These are phyloP conservation scores for Catalaphyllia jardinei DNA, from an alignment of 64 coral and sea anemone species.

Conservation along the genomic window DNA sequence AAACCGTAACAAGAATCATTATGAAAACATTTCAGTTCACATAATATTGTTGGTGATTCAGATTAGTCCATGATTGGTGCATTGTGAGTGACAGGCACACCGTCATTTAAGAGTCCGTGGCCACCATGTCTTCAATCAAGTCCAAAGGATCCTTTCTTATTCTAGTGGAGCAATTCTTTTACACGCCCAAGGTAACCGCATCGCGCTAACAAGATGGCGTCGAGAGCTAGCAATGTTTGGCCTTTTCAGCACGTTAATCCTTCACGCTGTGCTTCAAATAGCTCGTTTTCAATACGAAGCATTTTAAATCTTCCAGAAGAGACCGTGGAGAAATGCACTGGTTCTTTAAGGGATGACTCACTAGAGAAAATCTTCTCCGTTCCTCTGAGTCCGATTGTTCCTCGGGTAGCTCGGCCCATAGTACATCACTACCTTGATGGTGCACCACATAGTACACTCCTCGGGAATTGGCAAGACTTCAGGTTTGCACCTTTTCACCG, in stretches of 20 bases:
- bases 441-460: background rate
- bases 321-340: background rate
- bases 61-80: background rate
- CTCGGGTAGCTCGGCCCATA: background rate
- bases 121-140: background rate
- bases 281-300: slow-evolving; percentile 13
- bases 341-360: background rate
- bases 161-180: background rate
- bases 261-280: background rate
- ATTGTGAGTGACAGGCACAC: slow-evolving; percentile 20
- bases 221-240: background rate
- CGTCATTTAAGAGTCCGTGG: background rate
- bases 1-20: background rate
- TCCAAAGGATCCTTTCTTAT: background rate
- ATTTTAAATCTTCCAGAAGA: slow-evolving; percentile 21
- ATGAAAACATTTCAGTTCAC: background rate
- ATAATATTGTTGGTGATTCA: background rate
- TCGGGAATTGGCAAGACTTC: slow-evolving; percentile 6
- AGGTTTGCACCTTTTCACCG: background rate
- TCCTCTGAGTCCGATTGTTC: background rate
- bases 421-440: background rate
- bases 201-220: slow-evolving; percentile 21
- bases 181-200: slow-evolving; percentile 22
- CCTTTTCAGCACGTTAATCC: background rate
- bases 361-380: background rate